phyloP scores from a whole-genome alignment of 2,888 invertebrate genomes.

The Andricus curvator region DNA sequence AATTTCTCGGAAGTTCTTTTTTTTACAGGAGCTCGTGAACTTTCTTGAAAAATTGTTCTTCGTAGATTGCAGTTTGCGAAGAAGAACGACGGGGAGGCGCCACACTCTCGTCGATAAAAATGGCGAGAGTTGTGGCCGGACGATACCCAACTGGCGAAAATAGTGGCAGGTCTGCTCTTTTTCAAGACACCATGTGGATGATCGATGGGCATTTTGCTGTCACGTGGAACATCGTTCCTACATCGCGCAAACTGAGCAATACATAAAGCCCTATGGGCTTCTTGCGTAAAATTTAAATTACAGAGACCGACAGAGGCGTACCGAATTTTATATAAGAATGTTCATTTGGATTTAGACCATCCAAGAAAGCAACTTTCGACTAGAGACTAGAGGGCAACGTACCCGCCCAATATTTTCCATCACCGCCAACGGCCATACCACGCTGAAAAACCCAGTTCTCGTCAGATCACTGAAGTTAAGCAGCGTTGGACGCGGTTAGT shows the following conservation, averaged over 20 bases:
- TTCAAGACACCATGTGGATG: constrained; percentile 11
- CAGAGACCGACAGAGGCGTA: background rate
- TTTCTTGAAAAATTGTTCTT: constrained; percentile 7
- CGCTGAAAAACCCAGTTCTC: too few species aligned
- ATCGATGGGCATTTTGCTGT: constrained; percentile 13
- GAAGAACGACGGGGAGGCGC: background rate
- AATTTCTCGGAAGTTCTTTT: background rate
- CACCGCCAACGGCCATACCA: too few species aligned
- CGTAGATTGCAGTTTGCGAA: constrained; percentile 1
- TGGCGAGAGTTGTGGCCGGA: background rate
- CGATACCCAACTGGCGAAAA: background rate
- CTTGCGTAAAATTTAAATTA: constrained; percentile 1
- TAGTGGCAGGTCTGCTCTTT: constrained; percentile 10
- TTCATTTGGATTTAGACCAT: constrained; percentile 5
- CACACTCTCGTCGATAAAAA: constrained; percentile 24
- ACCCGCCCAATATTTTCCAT: too few species aligned
- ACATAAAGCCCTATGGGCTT: background rate
- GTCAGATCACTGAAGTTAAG: too few species aligned
- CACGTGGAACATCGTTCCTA: constrained; percentile 4
- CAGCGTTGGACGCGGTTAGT: too few species aligned
- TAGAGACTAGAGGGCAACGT: too few species aligned
- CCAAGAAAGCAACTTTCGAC: too few species aligned
- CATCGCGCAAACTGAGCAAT: constrained; percentile 3
- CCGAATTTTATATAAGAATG: background rate
- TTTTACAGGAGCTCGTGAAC: background rate